phyloP scores from a whole-genome alignment of 2,888 invertebrate genomes.

The Spodoptera picta region DNA sequence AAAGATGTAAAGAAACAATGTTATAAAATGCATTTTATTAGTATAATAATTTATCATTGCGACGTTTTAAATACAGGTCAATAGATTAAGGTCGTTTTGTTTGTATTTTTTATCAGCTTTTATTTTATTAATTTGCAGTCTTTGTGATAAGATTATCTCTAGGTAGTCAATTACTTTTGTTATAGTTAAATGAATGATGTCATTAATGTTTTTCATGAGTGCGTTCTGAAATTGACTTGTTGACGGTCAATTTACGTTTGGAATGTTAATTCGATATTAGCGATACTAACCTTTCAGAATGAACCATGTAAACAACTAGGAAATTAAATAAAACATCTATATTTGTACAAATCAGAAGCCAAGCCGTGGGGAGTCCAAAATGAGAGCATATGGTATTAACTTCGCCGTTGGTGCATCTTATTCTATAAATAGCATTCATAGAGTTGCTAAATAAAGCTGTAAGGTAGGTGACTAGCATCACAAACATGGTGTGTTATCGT shows the following conservation, averaged over 20 bases:
- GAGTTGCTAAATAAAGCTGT: conserved; percentile 50
- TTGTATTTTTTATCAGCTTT: conserved; percentile 11
- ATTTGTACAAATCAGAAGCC: neutral
- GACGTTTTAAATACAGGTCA: conserved; percentile 4
- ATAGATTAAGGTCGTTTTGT: conserved; percentile 24
- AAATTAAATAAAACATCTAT: too few species aligned
- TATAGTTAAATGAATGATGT: neutral
- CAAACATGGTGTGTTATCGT: conserved; percentile 31
- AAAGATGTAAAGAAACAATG: too few species aligned
- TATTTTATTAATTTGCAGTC: conserved; percentile 1
- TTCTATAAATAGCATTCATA: conserved; percentile 57
- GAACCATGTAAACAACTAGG: conserved; percentile 1
- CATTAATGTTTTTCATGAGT: too few species aligned
- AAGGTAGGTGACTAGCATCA: conserved; percentile 22
- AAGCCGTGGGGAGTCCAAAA: conserved; percentile 14
- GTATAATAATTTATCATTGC: neutral
- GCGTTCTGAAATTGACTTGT: too few species aligned
- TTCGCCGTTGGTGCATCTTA: conserved; percentile 45
- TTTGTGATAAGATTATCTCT: conserved; percentile 25
- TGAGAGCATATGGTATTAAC: conserved; percentile 27
- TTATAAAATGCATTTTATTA: too few species aligned
- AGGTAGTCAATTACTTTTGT: conserved; percentile 8
- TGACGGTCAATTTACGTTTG: too few species aligned
- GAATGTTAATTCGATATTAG: too few species aligned
- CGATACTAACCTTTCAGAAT: too few species aligned